Percentiles rank a stretch among this genome's conserved stretches.
phyloP scores from a whole-genome alignment of 2,888 invertebrate genomes.

The Campaea margaritaria region DNA sequence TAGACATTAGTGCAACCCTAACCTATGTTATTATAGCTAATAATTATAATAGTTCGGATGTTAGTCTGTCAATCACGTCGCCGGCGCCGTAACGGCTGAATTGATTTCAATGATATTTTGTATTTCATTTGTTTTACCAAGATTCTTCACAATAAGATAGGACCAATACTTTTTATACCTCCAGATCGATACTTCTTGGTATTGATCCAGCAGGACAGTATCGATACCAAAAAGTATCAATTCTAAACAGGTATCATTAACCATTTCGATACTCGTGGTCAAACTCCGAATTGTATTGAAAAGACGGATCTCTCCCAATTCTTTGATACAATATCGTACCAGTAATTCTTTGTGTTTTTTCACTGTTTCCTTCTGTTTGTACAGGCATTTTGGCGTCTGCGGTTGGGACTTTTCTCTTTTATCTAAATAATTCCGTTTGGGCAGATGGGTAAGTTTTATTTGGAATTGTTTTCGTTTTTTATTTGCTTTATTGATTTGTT shows the following conservation, averaged over 20 bases:
- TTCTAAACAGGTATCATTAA: not conserved
- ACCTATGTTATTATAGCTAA: too few relatives aligned
- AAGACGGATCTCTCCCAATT: conserved; percentile 53
- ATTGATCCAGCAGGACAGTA: too few relatives aligned
- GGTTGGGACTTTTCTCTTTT: conserved; percentile 35
- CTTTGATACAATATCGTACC: conserved; percentile 51
- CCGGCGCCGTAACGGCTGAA: too few relatives aligned
- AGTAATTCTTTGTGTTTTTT: conserved; percentile 53
- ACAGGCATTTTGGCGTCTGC: conserved; percentile 25
- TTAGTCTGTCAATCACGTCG: too few relatives aligned
- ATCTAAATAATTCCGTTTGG: conserved; percentile 42
- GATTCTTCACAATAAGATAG: too few relatives aligned
- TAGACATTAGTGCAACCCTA: too few relatives aligned
- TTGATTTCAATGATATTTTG: too few relatives aligned
- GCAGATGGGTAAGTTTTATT: conserved; percentile 33
- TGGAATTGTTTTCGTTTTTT: conserved; percentile 29
- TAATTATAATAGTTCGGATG: too few relatives aligned
- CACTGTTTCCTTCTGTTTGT: conserved; percentile 29
- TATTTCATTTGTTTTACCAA: too few relatives aligned
- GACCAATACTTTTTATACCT: too few relatives aligned
- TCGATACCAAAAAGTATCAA: not conserved
- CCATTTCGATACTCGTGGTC: not conserved
- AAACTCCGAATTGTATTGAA: conserved; percentile 26
- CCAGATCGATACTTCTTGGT: too few relatives aligned
- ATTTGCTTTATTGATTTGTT: conserved; percentile 31